Base-by-base conservation (phyloP, 1,140 invertebrate genomes). In the Phortica variegata region DNA sequence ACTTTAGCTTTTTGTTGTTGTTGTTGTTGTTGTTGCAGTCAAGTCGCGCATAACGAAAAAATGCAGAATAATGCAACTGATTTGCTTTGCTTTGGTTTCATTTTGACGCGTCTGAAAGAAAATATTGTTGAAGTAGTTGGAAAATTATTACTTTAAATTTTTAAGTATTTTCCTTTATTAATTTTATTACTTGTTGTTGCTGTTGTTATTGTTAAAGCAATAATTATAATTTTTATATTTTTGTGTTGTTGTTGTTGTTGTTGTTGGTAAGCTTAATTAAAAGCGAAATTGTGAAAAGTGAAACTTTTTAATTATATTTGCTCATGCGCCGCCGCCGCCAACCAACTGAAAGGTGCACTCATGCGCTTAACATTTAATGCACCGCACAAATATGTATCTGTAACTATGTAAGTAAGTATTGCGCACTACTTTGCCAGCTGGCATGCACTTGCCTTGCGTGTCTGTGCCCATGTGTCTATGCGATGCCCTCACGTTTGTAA, bases 381-480 rank as follows among this genome's bases (percentile, higher is more conserved):
- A 38, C 12, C 26, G n/a, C n/a, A n/a, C 12, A 12, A 29, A 29
- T 29, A 6, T 29, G 26, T 12, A 29, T 29, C 26, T 29, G 26
- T 29, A 29, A 7, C 6, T 6, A 29, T 29, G 6, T 6, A 12
- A 6, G 26, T 29, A 29, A 7, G 12, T 32, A 65, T 65, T 44
- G 63, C 62, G 60, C 68, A 60, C 51, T 45, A 13, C 13, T 9
- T 40, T 20, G 19, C 36, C 13, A 47, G 46, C 23, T 33, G 33
- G 34, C 19, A 44, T 34, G 33, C 33, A n/a, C 33, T 15, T 10
- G 33, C 5, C 12, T 21, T 45, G 52, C 49, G 58, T 58, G 60
- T 66, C 63, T 68, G 63, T 66, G 68, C 60, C 60, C 63, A 66
- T 63, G 59, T 68, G 60, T 66, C 57, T 57, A 63, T 66, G 51